Evolutionary conservation across 2,888 invertebrate species (phyloP).

Genomic region (Emmelina monodactyla): DNA sequence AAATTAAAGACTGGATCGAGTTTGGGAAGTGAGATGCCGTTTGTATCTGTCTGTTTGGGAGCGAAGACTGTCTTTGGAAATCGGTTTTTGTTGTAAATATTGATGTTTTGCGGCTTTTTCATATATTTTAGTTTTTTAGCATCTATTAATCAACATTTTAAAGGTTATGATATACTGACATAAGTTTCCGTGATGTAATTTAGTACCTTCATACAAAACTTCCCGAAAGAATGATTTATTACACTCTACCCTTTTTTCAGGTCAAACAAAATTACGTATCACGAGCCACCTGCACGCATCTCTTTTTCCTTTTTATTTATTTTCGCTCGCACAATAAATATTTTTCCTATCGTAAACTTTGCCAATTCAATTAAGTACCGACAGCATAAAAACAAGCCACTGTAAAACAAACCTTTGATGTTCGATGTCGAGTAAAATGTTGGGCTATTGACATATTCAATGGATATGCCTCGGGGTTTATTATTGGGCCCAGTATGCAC

Average conservation of each 20-base stretch:
- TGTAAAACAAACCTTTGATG: slow-evolving; percentile 43
- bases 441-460: slow-evolving; percentile 30
- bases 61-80: slow-evolving; percentile 3
- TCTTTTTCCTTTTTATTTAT: too few relatives aligned
- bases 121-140: too few relatives aligned
- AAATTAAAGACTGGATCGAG: slow-evolving; percentile 34
- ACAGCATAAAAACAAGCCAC: slow-evolving; percentile 32
- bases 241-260: too few relatives aligned
- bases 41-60: slow-evolving; percentile 9
- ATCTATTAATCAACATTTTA: too few relatives aligned
- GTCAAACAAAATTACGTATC: too few relatives aligned
- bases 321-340: slow-evolving; percentile 27
- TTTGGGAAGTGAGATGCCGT: slow-evolving; percentile 13
- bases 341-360: slow-evolving; percentile 39
- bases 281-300: too few relatives aligned
- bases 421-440: slow-evolving; percentile 25
- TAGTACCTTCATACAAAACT: too few relatives aligned
- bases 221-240: too few relatives aligned
- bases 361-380: slow-evolving; percentile 48
- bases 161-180: too few relatives aligned
- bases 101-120: too few relatives aligned
- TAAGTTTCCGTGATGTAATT: too few relatives aligned
- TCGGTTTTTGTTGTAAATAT: too few relatives aligned
- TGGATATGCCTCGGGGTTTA: slow-evolving; percentile 3
- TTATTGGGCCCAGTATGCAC: not conserved